Evolutionary conservation across 2,797 vertebrate genomes (phyloP).

Genomic region (Chelon labrosus): DNA sequence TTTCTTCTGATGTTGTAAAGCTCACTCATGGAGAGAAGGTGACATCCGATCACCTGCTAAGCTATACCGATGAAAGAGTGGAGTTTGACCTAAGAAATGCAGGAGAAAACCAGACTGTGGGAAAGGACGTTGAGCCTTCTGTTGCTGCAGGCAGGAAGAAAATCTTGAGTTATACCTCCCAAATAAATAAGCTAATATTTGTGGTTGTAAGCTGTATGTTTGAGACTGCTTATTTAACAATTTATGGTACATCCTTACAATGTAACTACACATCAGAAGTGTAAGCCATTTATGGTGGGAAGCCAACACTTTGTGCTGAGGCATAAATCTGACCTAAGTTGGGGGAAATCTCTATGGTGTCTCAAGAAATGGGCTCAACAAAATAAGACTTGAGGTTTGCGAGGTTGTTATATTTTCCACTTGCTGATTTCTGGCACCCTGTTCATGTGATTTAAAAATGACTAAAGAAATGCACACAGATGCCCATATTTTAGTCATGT

Average conservation of each 20-base stretch:
- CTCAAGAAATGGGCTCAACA: constrained; percentile 1
- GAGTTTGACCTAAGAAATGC: constrained; percentile 13
- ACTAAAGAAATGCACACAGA: neutral
- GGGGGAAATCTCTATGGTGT: neutral
- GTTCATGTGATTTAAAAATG: neutral
- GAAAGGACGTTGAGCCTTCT: constrained; percentile 1
- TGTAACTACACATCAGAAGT: neutral
- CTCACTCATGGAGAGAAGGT: constrained; percentile 47
- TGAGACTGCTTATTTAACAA: neutral
- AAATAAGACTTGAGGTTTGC: constrained; percentile 2
- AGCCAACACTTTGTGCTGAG: neutral
- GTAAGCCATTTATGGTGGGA: neutral
- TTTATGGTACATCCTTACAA: neutral
- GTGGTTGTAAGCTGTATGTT: neutral
- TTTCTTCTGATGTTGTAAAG: constrained; percentile 44
- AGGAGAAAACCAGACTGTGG: neutral
- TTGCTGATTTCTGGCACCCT: neutral
- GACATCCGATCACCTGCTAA: constrained; percentile 44
- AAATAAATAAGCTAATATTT: constrained; percentile 8
- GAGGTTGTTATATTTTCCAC: neutral
- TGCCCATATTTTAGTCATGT: constrained; percentile 17
- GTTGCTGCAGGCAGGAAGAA: neutral
- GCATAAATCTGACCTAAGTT: constrained; percentile 4
- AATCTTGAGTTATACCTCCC: neutral
- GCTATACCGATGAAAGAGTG: constrained; percentile 12